Conservation (phyloP, 2,797 vertebrate species). For the Okamejei kenojei region DNA sequence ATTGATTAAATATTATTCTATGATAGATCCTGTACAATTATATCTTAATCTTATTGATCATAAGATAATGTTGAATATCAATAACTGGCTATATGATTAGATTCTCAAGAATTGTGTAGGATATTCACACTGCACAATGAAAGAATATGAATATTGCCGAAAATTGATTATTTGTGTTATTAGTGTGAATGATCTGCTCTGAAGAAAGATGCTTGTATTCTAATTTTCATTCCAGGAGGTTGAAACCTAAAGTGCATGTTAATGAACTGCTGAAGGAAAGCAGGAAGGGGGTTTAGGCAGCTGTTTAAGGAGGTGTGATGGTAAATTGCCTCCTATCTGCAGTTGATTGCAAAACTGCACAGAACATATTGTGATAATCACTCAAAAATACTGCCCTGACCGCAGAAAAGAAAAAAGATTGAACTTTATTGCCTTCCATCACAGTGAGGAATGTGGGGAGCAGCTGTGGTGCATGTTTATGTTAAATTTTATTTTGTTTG, state of each 20-base stretch:
- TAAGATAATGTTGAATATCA: slow-evolving; percentile 1
- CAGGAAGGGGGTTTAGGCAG: too few relatives aligned
- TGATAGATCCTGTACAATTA: background rate
- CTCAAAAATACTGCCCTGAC: background rate
- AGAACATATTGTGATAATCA: background rate
- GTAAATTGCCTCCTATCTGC: too few relatives aligned
- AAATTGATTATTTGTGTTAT: background rate
- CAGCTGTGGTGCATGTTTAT: too few relatives aligned
- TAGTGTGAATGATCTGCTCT: background rate
- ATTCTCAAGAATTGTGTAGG: background rate
- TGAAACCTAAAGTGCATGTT: background rate
- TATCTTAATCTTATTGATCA: background rate
- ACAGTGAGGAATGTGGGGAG: too few relatives aligned
- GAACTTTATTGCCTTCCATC: too few relatives aligned
- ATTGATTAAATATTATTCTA: slow-evolving; percentile 1
- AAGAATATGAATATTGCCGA: background rate
- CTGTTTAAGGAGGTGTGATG: background rate
- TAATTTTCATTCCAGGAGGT: background rate
- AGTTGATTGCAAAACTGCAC: background rate
- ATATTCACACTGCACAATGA: background rate
- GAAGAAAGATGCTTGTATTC: background rate
- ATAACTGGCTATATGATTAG: background rate
- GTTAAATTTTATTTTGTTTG: too few relatives aligned
- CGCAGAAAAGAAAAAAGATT: too few relatives aligned
- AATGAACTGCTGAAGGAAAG: background rate